Base-by-base conservation (phyloP, 2,888 invertebrate genomes). In the Diogma glabrata region DNA sequence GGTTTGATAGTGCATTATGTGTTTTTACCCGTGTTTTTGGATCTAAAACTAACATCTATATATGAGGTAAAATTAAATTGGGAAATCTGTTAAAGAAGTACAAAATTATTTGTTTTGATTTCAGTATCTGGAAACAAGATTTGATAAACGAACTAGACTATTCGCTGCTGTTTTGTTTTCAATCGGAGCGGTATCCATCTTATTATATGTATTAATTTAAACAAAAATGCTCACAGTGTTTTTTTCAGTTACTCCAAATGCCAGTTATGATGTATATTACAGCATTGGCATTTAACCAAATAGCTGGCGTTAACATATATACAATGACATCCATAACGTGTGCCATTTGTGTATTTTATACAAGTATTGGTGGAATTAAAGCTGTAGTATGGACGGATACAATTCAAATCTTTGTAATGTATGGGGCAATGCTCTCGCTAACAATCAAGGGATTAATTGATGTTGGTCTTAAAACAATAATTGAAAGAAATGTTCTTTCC, bases 271-370 rank as follows among this genome's bases (percentile, higher is more conserved):
- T 86, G 57, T 86, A 84, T 62, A 84, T 85, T 3, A 86, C 85
- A 23, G 85, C 86, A 10, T 43, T 43, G 43, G 43, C 43, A 5
- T 43, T 43, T 14, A 43, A 43, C 23, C 43, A 22, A 20, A 0
- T 69, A 4, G 63, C 65, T 54, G 90, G 89, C 47, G 77, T 90
- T 9, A 81, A 84, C 60, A 78, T 89, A 33, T 87, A 89, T 66
- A 71, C 85, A 30, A 82, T 89, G 16, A 87, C 90, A 2, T 83
- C 89, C 3, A 78, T 87, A 33, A 86, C 90, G 3, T 89, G 90
- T 66, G 69, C 84, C 28, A 64, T 67, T 77, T 58, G 86, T 71
- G 92, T 90, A 57, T 90, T 93, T 71, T 94, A 94, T 69, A 94
- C 93, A 1, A 75, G 43, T 43, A 14, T 43, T 6, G 43, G 43